A percentile compares a stretch with the other conserved stretches of the same genome.
phyloP scores from a whole-genome alignment of 1,140 invertebrate genomes.

The Zaprionus africanus region DNA sequence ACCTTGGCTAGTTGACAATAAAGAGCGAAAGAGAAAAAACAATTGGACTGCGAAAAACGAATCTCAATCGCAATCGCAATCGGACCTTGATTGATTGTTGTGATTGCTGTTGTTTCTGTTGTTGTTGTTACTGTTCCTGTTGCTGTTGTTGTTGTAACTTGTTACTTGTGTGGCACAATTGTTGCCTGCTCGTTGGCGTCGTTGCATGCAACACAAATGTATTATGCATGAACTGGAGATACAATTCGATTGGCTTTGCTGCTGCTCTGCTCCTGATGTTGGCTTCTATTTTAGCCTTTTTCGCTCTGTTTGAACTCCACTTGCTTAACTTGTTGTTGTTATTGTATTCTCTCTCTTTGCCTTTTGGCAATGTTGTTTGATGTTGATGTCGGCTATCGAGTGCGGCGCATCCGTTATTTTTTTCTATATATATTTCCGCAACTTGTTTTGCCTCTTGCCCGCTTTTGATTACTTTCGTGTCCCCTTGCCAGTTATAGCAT shows the following conservation, averaged over 20 bases:
- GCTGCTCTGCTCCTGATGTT: background rate
- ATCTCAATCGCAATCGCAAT: slow-evolving; percentile 9
- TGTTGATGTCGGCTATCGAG: slow-evolving; percentile 28
- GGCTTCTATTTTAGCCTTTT: slow-evolving; percentile 3
- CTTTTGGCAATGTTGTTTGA: slow-evolving; percentile 30
- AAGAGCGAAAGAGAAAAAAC: background rate
- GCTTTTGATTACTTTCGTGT: slow-evolving; percentile 46
- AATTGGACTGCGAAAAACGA: slow-evolving; percentile 9
- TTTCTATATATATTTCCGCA: slow-evolving; percentile 32
- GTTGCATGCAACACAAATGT: slow-evolving; percentile 32
- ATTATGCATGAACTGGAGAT: slow-evolving; percentile 21
- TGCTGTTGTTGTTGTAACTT: background rate
- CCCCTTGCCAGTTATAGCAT: background rate
- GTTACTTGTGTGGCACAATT: slow-evolving; percentile 13
- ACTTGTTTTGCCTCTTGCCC: slow-evolving; percentile 37
- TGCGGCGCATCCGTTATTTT: slow-evolving; percentile 34
- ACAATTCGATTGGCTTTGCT: slow-evolving; percentile 9
- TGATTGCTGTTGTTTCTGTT: slow-evolving; percentile 11
- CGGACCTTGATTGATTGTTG: slow-evolving; percentile 36
- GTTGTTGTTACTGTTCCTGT: background rate
- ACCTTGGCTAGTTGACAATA: slow-evolving; percentile 37
- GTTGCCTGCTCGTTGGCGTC: slow-evolving; percentile 9
- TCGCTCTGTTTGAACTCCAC: background rate
- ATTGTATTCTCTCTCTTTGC: background rate
- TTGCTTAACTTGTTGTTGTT: background rate